These are phyloP conservation scores for Atta texana DNA, from an alignment of 1,140 invertebrate species.

Conservation along the genomic window DNA sequence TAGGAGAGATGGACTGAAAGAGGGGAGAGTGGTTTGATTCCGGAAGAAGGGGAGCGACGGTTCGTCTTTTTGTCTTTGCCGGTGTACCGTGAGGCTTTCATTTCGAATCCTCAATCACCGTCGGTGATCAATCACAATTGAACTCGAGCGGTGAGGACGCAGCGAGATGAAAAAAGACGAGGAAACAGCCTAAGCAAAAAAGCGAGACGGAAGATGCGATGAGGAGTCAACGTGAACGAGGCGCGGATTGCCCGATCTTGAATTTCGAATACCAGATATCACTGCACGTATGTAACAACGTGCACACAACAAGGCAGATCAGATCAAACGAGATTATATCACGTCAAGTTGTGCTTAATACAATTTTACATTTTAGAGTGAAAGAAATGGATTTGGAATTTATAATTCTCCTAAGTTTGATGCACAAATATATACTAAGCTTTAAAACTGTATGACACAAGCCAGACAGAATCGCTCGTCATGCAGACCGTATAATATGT, in stretches of 20 bases:
- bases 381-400: background rate
- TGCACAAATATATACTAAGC: background rate
- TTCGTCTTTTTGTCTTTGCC: constrained; percentile 81
- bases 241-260: background rate
- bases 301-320: background rate
- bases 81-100: constrained; percentile 77
- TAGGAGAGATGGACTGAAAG: background rate
- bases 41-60: constrained; percentile 61
- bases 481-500: background rate
- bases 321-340: background rate
- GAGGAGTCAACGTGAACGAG: constrained; percentile 22
- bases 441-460: background rate
- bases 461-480: background rate
- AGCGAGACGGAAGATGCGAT: constrained; percentile 55
- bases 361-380: background rate
- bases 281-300: background rate
- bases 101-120: constrained; percentile 84
- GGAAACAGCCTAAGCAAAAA: constrained; percentile 58
- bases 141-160: constrained; percentile 75
- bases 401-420: background rate
- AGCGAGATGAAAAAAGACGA: constrained; percentile 51
- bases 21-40: constrained; percentile 52
- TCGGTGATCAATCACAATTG: constrained; percentile 85
- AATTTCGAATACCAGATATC: background rate
- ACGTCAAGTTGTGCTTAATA: background rate